Conservation (phyloP, 2,797 vertebrate species). For the Bradypus variegatus region DNA sequence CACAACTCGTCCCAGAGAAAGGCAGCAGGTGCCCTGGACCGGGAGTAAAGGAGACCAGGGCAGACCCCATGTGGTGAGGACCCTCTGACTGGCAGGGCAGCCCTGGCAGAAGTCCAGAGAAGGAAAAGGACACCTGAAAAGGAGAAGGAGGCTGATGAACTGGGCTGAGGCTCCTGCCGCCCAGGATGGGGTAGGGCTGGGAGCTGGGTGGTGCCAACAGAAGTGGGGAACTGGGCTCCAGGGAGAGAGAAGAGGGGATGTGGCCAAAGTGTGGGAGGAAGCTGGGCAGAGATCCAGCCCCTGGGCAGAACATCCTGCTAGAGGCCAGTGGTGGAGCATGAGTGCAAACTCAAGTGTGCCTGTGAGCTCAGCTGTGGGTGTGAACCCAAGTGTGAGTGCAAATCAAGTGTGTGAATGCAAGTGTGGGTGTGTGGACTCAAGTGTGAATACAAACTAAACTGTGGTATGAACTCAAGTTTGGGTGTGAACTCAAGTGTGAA, state of each 20-base stretch:
- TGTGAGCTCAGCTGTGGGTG: neutral
- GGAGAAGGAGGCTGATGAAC: too few relatives aligned
- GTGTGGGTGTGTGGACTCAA: too few relatives aligned
- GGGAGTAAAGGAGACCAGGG: neutral
- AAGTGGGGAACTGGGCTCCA: neutral
- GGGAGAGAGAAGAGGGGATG: neutral
- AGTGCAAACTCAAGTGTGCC: neutral
- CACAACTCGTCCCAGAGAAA: neutral
- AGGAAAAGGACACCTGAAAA: neutral
- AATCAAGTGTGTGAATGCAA: neutral
- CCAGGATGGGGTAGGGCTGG: neutral
- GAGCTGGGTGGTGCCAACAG: neutral
- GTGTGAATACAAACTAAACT: neutral
- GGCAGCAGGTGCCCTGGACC: neutral
- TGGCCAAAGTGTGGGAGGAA: accelerated
- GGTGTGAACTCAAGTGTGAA: too few relatives aligned
- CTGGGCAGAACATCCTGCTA: neutral
- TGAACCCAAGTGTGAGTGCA: too few relatives aligned
- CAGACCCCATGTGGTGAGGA: neutral
- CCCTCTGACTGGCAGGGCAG: neutral
- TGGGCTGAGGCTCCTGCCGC: too few relatives aligned
- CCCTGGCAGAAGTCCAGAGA: neutral
- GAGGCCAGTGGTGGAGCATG: too few relatives aligned
- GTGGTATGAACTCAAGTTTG: neutral
- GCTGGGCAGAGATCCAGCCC: neutral